Evolutionary conservation across 1,140 invertebrate species (phyloP).

Genomic region (Ruditapes philippinarum): DNA sequence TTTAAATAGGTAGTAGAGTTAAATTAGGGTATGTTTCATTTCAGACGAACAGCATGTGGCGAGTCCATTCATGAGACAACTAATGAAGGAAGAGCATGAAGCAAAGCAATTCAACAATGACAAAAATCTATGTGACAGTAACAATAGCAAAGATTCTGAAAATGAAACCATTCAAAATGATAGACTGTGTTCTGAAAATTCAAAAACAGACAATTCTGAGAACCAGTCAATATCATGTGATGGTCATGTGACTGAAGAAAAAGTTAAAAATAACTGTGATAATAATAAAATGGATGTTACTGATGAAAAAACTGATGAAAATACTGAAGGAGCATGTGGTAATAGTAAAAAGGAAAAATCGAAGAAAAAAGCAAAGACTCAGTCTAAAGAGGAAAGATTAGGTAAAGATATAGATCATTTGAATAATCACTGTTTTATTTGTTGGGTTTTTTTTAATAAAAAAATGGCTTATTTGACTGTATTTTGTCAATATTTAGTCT

Average conservation of each 20-base stretch:
- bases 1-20: no score
- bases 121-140: background rate
- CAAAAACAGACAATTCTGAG: background rate
- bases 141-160: background rate
- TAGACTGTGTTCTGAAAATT: conserved; percentile 22
- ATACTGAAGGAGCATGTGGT: background rate
- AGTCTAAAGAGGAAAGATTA: conserved; percentile 54
- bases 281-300: background rate
- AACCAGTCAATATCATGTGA: background rate
- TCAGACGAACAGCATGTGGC: conserved; percentile 74
- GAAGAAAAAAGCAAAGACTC: conserved; percentile 36
- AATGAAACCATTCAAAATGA: background rate
- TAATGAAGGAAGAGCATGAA: conserved; percentile 79
- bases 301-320: background rate
- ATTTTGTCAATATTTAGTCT: no score
- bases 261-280: background rate
- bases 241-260: background rate
- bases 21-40: no score
- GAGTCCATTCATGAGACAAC: conserved; percentile 78
- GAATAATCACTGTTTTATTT: no score
- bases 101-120: conserved; percentile 30
- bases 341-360: background rate
- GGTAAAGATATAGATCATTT: background rate
- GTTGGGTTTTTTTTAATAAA: no score
- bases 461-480: no score